Evolutionary conservation across 2,888 invertebrate species (phyloP), one percentile per base, ranked within the genome.

Genomic region (Andrena trimmerana): DNA sequence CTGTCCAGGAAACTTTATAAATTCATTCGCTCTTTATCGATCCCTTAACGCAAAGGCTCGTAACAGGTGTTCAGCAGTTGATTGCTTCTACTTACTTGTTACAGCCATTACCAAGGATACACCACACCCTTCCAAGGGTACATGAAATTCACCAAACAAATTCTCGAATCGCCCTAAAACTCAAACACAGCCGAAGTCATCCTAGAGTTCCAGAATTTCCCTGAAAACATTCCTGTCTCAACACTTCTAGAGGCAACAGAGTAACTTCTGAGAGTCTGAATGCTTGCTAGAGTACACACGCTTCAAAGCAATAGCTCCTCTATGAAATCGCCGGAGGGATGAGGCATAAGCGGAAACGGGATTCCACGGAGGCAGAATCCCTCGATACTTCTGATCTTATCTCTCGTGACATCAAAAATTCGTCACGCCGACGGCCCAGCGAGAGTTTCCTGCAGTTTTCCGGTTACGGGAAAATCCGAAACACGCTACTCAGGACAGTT

Each of bases 401-500:
- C 54, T 7, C 10, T 29, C 29, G 52, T 4, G 31, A 16, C 50
- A 10, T 62, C 10, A 62, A 20, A 50, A 59, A 77, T 72, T 72
- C 72, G 48, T 65, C 59, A 10, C 24, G 10, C 27, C 42, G 16
- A 42, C 42, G 4, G 42, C 42, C 36, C n/a, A 27, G 65, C 48
- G 42, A 3, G 54, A 57, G 31, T 65, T 59, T 59, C 57, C 48
- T 5, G 42, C 7, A 36, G 62, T 10, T 62, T 20, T 20, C 36
- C 33, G 20, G 33, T n/a, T 20, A 0, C 50, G 50, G 36, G 68
- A 73, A 75, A 88, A 88, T 88, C 80, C 86, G 86, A 83, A 88
- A 88, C 86, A 86, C 87, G 79, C 77, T 76, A 80, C 77, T 73
- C 71, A 78, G 80, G 86, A 88, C 86, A 86, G 77, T 83, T 80